phyloP scores from a whole-genome alignment of 2,797 vertebrate species.

The Oceanodroma leucorhoa region DNA sequence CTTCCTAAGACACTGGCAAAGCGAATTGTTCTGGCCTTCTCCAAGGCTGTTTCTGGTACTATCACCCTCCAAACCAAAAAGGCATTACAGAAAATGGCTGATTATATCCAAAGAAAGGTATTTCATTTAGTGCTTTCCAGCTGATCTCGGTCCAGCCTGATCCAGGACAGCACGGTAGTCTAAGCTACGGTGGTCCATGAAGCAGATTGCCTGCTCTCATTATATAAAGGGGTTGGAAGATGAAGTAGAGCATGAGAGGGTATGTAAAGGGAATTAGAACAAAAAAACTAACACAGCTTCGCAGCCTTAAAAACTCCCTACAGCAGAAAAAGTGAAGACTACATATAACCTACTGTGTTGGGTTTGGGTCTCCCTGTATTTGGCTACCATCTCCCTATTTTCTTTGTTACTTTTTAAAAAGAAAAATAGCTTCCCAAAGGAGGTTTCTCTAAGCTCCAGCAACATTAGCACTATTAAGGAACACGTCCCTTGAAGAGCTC shows the following conservation, averaged over 20 bases:
- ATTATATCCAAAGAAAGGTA: not conserved
- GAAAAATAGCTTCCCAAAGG: not conserved
- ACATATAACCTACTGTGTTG: not conserved
- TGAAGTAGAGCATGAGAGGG: not conserved
- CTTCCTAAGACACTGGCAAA: not conserved
- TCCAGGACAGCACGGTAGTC: fast-evolving
- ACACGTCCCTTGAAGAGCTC: not conserved
- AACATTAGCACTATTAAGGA: not conserved
- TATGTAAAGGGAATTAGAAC: not conserved
- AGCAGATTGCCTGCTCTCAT: not conserved
- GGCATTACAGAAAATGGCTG: not conserved
- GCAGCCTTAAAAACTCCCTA: not conserved
- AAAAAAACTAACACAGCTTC: not conserved
- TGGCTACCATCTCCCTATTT: not conserved
- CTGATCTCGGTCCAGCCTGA: not conserved
- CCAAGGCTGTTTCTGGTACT: not conserved
- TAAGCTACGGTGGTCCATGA: not conserved
- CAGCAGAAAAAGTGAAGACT: not conserved
- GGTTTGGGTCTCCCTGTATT: not conserved
- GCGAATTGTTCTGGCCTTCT: not conserved
- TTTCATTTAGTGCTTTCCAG: not conserved
- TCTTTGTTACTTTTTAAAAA: not conserved
- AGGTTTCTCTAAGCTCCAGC: not conserved
- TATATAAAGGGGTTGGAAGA: not conserved
- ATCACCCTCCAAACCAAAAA: not conserved